These are phyloP conservation scores for Julus scandinavius DNA, from an alignment of 2,888 invertebrate species.

Conservation along the genomic window DNA sequence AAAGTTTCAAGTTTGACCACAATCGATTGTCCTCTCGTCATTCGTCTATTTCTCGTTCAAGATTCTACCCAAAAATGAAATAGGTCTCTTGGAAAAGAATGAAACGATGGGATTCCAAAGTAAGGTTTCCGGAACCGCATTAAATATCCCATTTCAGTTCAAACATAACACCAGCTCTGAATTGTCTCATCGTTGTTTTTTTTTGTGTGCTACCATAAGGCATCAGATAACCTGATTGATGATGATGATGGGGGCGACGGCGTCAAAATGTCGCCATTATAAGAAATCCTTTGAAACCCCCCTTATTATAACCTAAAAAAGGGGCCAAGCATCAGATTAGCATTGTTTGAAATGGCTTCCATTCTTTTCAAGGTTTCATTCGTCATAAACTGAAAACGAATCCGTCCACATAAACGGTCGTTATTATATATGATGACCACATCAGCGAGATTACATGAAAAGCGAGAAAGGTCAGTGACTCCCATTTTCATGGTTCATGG, in stretches of 20 bases:
- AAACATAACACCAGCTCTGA: background rate
- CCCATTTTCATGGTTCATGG: background rate
- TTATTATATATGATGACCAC: conserved; percentile 21
- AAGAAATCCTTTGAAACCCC: conserved; percentile 1
- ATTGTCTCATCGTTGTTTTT: background rate
- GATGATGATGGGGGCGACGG: background rate
- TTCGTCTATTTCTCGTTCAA: background rate
- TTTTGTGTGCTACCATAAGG: background rate
- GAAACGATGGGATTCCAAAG: conserved; percentile 5
- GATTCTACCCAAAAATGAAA: background rate
- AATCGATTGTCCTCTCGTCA: background rate
- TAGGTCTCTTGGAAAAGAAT: background rate
- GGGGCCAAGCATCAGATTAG: background rate
- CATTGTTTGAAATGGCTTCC: conserved; percentile 16
- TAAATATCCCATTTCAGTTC: conserved; percentile 6
- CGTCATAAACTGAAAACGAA: background rate
- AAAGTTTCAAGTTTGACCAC: background rate
- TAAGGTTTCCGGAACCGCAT: background rate
- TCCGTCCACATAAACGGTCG: background rate
- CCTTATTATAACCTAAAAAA: background rate
- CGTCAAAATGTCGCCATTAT: conserved; percentile 32
- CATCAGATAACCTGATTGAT: conserved; percentile 38
- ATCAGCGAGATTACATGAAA: background rate
- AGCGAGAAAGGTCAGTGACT: background rate
- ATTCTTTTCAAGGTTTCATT: conserved; percentile 24